These are phyloP conservation scores for Andrena flavipes DNA, from an alignment of 2,888 invertebrate genomes.

Conservation along the genomic window DNA sequence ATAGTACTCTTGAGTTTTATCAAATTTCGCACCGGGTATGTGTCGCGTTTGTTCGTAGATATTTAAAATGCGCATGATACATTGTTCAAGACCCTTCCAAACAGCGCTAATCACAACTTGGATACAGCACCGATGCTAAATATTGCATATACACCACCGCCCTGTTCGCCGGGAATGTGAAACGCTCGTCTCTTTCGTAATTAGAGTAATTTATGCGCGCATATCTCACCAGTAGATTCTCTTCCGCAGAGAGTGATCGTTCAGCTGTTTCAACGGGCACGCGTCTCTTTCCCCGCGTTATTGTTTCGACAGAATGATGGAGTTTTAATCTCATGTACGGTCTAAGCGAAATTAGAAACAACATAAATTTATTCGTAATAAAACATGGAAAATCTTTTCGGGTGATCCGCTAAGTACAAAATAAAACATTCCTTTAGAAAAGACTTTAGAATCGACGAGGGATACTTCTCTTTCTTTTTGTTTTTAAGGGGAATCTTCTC, in stretches of 20 bases:
- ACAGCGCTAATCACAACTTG: slow-evolving; percentile 29
- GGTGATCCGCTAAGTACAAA: slow-evolving; percentile 47
- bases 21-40: slow-evolving; percentile 13
- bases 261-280: not conserved
- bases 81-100: slow-evolving; percentile 3
- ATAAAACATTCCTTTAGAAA: slow-evolving; percentile 47
- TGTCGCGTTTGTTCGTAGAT: slow-evolving; percentile 8
- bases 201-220: slow-evolving; percentile 20
- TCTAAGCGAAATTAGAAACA: slow-evolving; percentile 18
- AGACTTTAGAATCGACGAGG: slow-evolving; percentile 34
- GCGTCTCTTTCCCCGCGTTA: not conserved
- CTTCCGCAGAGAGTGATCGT: not conserved
- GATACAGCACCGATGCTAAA: slow-evolving; percentile 41
- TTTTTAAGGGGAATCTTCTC: not conserved
- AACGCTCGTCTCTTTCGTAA: slow-evolving; percentile 21
- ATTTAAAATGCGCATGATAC: slow-evolving; percentile 2
- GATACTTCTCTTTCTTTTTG: slow-evolving; percentile 5
- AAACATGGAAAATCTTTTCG: slow-evolving; percentile 48
- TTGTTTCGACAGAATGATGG: slow-evolving; percentile 11
- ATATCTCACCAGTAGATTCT: slow-evolving; percentile 6
- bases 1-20: not conserved
- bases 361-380: slow-evolving; percentile 35
- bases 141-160: slow-evolving; percentile 27
- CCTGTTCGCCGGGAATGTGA: slow-evolving; percentile 40
- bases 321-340: slow-evolving; percentile 7